phyloP scores from a whole-genome alignment of 2,797 vertebrate species.

The Sebastiscus tertius region DNA sequence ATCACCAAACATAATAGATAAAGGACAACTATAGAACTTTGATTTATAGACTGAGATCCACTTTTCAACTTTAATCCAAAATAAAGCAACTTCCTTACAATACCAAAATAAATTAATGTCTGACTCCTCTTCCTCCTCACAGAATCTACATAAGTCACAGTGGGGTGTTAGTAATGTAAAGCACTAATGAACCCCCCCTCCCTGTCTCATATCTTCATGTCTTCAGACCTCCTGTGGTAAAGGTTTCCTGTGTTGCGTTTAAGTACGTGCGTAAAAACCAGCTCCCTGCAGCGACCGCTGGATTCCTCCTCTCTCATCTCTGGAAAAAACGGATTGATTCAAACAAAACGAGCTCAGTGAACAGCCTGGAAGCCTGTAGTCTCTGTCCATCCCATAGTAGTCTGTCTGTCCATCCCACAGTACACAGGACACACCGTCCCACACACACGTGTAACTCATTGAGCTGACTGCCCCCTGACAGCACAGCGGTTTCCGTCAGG shows the following conservation, averaged over 20 bases:
- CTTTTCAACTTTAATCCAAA: too few species aligned
- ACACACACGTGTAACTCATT: slow-evolving; percentile 75
- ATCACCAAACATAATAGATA: too few species aligned
- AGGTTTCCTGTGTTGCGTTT: slow-evolving; percentile 56
- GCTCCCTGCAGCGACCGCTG: slow-evolving; percentile 17
- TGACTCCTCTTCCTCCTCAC: too few species aligned
- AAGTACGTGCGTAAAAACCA: slow-evolving; percentile 37
- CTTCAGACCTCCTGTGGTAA: slow-evolving; percentile 27
- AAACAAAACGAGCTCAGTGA: neutral
- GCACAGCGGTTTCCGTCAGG: slow-evolving; percentile 52
- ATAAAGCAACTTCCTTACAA: too few species aligned
- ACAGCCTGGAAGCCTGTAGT: slow-evolving; percentile 19
- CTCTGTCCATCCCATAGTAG: neutral
- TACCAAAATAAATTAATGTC: too few species aligned
- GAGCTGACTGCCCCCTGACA: slow-evolving; percentile 29
- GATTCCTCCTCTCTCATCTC: slow-evolving; percentile 57
- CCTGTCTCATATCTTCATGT: slow-evolving; percentile 13
- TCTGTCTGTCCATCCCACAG: neutral
- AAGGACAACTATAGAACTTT: too few species aligned
- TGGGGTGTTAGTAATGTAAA: neutral
- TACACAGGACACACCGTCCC: neutral
- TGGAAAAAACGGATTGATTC: neutral
- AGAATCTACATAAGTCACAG: too few species aligned
- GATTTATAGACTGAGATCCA: too few species aligned
- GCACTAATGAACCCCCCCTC: slow-evolving; percentile 47